Conservation (phyloP, 2,113 vertebrate species). For the Rhabdornis inornatus region DNA sequence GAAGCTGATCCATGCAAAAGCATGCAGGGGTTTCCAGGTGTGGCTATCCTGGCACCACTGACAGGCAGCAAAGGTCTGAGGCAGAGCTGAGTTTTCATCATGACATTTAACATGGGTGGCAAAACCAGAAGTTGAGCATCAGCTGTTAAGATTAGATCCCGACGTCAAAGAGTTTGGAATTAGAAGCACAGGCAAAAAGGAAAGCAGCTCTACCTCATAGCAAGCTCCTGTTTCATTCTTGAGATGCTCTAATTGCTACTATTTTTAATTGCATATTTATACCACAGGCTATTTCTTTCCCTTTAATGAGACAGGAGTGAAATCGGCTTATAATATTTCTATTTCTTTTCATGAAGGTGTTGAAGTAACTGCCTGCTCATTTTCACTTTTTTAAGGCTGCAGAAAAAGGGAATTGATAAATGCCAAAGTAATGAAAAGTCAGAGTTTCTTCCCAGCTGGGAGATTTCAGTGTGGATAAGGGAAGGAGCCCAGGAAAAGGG, state of each 20-base stretch:
- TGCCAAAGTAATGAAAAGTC: neutral
- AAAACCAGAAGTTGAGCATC: neutral
- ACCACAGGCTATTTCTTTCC: neutral
- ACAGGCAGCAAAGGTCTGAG: neutral
- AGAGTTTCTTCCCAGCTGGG: neutral
- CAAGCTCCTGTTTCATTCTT: neutral
- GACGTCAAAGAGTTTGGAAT: neutral
- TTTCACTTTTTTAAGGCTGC: neutral
- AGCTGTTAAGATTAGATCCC: neutral
- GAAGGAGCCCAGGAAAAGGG: neutral
- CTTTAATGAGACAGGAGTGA: neutral
- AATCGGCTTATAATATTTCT: neutral
- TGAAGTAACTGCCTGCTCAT: neutral
- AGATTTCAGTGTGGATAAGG: neutral
- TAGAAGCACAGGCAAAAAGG: neutral
- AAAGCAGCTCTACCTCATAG: neutral
- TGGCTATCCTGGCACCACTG: neutral
- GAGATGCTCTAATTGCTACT: neutral
- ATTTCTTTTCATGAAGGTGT: neutral
- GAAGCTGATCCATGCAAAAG: neutral
- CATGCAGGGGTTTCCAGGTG: neutral
- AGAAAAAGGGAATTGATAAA: neutral
- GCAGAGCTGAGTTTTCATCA: neutral
- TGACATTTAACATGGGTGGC: neutral
- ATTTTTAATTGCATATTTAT: constrained; percentile 34